A percentile compares a stretch with the other conserved stretches of the same genome.
Evolutionary conservation across 2,888 invertebrate species (phyloP).

Genomic region (Drosophila prostipennis): DNA sequence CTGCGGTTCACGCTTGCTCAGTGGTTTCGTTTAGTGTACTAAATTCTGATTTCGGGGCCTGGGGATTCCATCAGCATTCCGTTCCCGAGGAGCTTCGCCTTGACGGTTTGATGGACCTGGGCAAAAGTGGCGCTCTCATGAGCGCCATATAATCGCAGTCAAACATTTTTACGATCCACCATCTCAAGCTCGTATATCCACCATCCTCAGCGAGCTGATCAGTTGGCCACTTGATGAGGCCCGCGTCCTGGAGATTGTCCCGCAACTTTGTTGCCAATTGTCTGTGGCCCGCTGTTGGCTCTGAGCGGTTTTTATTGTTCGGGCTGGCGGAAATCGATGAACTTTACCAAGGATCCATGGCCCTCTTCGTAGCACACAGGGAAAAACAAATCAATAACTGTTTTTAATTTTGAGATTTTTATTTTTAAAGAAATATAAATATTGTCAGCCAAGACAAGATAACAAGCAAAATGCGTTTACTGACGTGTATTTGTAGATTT

Average conservation of each 20-base stretch:
- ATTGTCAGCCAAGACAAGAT: too few relatives aligned
- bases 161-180: slow-evolving; percentile 78
- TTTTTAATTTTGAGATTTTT: too few relatives aligned
- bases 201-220: slow-evolving; percentile 29
- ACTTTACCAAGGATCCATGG: slow-evolving; percentile 64
- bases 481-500: too few relatives aligned
- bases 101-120: slow-evolving; percentile 35
- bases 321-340: slow-evolving; percentile 77
- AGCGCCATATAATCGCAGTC: slow-evolving; percentile 81
- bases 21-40: slow-evolving; percentile 37
- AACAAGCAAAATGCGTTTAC: too few relatives aligned
- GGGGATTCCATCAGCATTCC: slow-evolving; percentile 21
- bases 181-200: slow-evolving; percentile 21
- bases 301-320: slow-evolving; percentile 71
- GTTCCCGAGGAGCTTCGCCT: background rate
- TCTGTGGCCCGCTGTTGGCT: slow-evolving; percentile 59
- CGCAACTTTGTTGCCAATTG: slow-evolving; percentile 70
- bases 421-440: too few relatives aligned
- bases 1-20: slow-evolving; percentile 33
- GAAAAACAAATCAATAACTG: background rate
- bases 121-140: slow-evolving; percentile 79
- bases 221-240: slow-evolving; percentile 47
- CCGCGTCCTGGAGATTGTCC: slow-evolving; percentile 25
- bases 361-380: background rate
- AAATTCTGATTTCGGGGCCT: background rate